Percentiles rank a stretch among this genome's conserved stretches.
phyloP scores from a whole-genome alignment of 2,888 invertebrate species.

The Eristalis intricaria region DNA sequence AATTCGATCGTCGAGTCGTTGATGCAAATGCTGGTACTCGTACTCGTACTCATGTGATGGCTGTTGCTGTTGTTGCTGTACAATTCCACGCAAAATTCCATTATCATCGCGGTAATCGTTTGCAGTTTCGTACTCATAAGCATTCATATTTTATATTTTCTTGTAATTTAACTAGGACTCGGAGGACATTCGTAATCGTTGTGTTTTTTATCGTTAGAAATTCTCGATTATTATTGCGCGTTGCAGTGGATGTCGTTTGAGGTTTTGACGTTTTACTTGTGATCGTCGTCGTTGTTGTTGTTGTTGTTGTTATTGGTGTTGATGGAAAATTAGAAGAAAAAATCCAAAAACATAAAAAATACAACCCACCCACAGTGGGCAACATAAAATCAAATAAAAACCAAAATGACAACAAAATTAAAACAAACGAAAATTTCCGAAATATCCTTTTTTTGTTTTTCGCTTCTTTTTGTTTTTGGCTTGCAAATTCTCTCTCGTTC shows the following conservation, averaged over 20 bases:
- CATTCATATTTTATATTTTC: slow-evolving; percentile 77
- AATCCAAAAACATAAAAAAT: slow-evolving; percentile 70
- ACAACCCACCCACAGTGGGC: slow-evolving; percentile 62
- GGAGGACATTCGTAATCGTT: slow-evolving; percentile 80
- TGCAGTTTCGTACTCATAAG: slow-evolving; percentile 81
- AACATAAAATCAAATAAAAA: slow-evolving; percentile 60
- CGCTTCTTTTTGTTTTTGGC: slow-evolving; percentile 18
- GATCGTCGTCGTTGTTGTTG: background rate
- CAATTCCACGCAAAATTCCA: slow-evolving; percentile 76
- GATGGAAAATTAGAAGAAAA: slow-evolving; percentile 69
- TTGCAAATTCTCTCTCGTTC: background rate
- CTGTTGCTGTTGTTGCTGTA: slow-evolving; percentile 75
- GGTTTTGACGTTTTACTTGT: background rate
- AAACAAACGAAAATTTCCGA: slow-evolving; percentile 13
- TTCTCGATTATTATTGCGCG: background rate
- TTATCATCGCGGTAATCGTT: slow-evolving; percentile 81
- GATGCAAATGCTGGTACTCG: slow-evolving; percentile 80
- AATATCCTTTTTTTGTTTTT: slow-evolving; percentile 34
- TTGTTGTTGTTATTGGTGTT: slow-evolving; percentile 40
- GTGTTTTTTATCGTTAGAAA: slow-evolving; percentile 14
- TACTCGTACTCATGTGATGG: slow-evolving; percentile 78
- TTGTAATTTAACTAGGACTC: slow-evolving; percentile 77
- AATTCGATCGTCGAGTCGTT: slow-evolving; percentile 76
- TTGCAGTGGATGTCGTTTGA: background rate
- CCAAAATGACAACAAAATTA: slow-evolving; percentile 36